Conservation (phyloP, 2,888 invertebrate genomes). For the Ichneumon xanthorius region DNA sequence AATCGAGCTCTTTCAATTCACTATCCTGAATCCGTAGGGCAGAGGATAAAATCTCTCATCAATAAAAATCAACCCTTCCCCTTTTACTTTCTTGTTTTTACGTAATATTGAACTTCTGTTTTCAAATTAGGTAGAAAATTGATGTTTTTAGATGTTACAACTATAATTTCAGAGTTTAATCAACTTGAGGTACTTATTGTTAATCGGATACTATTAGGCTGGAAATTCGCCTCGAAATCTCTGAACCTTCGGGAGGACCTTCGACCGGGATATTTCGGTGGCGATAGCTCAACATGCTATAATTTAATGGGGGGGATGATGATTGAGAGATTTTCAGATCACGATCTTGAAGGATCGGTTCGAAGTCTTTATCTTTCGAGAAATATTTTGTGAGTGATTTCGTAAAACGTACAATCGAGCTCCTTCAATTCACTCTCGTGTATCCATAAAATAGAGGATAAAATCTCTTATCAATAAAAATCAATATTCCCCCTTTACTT, state of each 20-base stretch:
- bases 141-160: background rate
- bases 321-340: conserved; percentile 4
- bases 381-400: too few species aligned
- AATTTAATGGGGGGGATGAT: conserved; percentile 35
- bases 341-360: background rate
- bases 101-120: background rate
- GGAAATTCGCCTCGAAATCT: conserved; percentile 71
- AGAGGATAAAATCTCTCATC: too few species aligned
- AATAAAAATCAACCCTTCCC: too few species aligned
- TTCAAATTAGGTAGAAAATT: conserved; percentile 13
- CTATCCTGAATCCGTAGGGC: too few species aligned
- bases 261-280: background rate
- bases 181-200: background rate
- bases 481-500: too few species aligned
- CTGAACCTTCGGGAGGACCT: conserved; percentile 7
- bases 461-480: too few species aligned
- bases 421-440: too few species aligned
- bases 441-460: too few species aligned
- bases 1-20: too few species aligned
- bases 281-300: conserved; percentile 13
- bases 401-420: too few species aligned
- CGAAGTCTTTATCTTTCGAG: background rate
- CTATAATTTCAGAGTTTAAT: background rate
- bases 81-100: too few species aligned
- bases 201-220: background rate